Conservation (phyloP, 2,797 vertebrate species). For the Rhabdomys pumilio region DNA sequence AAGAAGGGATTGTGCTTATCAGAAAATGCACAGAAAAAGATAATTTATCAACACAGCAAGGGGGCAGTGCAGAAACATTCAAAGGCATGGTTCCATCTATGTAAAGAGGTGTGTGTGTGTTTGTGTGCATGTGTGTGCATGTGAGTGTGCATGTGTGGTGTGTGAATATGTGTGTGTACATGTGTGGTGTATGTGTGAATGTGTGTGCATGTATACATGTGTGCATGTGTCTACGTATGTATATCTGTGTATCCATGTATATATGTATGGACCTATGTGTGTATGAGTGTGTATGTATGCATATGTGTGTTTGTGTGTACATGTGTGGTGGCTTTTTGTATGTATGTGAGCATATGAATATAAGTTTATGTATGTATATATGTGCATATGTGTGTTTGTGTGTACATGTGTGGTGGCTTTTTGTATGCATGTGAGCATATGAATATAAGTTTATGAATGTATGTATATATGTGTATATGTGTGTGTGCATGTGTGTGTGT, state of each 20-base stretch:
- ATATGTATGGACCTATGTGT: too few species aligned
- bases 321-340: too few species aligned
- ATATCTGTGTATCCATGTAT: not conserved
- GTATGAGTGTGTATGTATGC: not conserved
- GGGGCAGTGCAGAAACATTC: too few species aligned
- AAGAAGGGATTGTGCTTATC: not conserved
- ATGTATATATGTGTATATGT: too few species aligned
- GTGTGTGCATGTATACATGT: rapidly evolving
- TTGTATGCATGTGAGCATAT: not conserved
- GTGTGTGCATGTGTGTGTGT: too few species aligned
- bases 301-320: not conserved
- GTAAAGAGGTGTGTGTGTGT: not conserved
- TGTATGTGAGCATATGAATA: rapidly evolving
- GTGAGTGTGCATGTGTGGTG: too few species aligned
- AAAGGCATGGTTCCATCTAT: not conserved
- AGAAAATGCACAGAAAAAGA: too few species aligned
- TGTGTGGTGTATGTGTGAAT: too few species aligned
- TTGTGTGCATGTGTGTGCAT: not conserved
- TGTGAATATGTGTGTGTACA: too few species aligned
- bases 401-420: too few species aligned
- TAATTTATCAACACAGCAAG: rapidly evolving
- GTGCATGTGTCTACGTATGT: not conserved
- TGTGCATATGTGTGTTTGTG: not conserved
- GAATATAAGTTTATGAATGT: too few species aligned
- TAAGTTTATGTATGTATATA: rapidly evolving